Conservation (phyloP, 2,797 vertebrate genomes). For the Eulemur mongoz region DNA sequence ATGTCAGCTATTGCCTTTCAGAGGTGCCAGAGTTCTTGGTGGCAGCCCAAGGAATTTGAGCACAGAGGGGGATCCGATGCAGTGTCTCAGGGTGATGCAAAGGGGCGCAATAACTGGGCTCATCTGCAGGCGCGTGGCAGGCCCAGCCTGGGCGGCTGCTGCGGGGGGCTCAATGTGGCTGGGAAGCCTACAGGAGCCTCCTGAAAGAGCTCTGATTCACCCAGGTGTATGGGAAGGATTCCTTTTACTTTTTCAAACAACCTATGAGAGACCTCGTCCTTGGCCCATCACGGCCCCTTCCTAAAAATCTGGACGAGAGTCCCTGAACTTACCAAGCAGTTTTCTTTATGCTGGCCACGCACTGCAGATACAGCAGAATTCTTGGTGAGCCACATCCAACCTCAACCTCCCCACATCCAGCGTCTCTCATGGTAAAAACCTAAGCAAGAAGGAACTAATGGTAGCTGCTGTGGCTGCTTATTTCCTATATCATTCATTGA, state of each 20-base stretch:
- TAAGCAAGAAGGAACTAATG: neutral
- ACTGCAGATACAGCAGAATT: too few species aligned
- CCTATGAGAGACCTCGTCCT: neutral
- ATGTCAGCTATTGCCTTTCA: neutral
- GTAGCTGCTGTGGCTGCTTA: neutral
- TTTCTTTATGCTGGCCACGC: neutral
- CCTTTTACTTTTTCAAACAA: neutral
- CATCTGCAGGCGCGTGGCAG: neutral
- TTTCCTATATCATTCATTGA: neutral
- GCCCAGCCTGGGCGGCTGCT: slow-evolving; percentile 67
- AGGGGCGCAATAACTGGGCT: neutral
- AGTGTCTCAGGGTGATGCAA: neutral
- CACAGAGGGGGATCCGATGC: slow-evolving; percentile 12
- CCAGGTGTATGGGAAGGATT: slow-evolving; percentile 59
- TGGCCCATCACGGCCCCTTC: neutral
- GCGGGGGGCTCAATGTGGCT: slow-evolving; percentile 46
- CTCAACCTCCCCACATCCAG: neutral
- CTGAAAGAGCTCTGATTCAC: slow-evolving; percentile 63
- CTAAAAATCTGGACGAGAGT: neutral
- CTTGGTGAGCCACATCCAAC: neutral
- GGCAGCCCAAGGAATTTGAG: slow-evolving; percentile 24
- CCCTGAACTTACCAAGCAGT: neutral
- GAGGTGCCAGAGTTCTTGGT: neutral
- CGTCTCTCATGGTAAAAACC: neutral
- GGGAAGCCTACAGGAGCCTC: slow-evolving; percentile 45